Conservation (phyloP, 2,797 vertebrate genomes). For the Betta splendens region DNA sequence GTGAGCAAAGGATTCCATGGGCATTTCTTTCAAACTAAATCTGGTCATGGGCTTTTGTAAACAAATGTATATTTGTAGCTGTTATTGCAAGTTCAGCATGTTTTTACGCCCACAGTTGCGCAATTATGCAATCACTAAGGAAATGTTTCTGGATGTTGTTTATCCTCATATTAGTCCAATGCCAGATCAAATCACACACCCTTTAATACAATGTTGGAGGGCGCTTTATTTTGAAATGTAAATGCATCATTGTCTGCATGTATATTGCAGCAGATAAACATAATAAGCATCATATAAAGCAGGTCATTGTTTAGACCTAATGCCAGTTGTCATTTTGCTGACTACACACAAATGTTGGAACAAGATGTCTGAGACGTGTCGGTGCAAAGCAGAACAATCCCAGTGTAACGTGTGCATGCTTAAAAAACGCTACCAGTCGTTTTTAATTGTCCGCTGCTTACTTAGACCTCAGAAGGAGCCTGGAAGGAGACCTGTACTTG, state of each 20-base stretch:
- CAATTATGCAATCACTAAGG: slow-evolving; percentile 2
- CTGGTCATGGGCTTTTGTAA: neutral
- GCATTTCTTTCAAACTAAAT: slow-evolving; percentile 24
- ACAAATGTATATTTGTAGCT: slow-evolving; percentile 8
- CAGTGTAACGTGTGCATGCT: slow-evolving; percentile 60
- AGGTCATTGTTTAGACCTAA: too few species aligned
- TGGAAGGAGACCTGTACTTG: slow-evolving; percentile 42
- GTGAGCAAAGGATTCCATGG: slow-evolving; percentile 26
- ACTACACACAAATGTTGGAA: slow-evolving; percentile 58
- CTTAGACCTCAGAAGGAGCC: slow-evolving; percentile 44
- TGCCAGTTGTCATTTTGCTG: too few species aligned
- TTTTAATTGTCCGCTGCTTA: slow-evolving; percentile 48
- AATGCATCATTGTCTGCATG: slow-evolving; percentile 17
- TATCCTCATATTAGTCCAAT: slow-evolving; percentile 40
- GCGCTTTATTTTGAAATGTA: slow-evolving; percentile 8
- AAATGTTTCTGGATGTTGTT: slow-evolving; percentile 2
- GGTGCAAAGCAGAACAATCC: slow-evolving; percentile 40
- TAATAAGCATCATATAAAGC: too few species aligned
- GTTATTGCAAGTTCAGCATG: slow-evolving; percentile 11
- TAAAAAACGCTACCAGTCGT: slow-evolving; percentile 16
- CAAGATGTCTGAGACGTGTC: slow-evolving; percentile 48
- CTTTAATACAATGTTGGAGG: slow-evolving; percentile 9
- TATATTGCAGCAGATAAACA: slow-evolving; percentile 20
- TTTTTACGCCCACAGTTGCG: slow-evolving; percentile 10
- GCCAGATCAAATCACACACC: slow-evolving; percentile 8